Evolutionary conservation across 2,113 vertebrate genomes (phyloP), one percentile per base, ranked within the genome.

Genomic region (Labeo catla): DNA sequence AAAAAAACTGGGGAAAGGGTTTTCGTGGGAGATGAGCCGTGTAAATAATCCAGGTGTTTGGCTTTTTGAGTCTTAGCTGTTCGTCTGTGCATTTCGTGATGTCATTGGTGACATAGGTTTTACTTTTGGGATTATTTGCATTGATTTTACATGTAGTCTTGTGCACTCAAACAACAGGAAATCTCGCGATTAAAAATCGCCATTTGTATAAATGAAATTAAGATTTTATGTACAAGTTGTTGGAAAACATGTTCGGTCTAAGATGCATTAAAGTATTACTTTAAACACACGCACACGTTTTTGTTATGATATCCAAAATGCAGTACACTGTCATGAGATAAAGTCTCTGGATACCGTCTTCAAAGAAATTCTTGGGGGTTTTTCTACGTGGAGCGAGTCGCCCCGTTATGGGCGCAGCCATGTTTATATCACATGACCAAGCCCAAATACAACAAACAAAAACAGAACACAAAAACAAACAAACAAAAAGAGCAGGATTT

Each of bases 391-490:
- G 49, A 76, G 47, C 11, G n/a, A 49, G 47, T 15, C 21, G 45
- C 74, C 76, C 13, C 76, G 12, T 39, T 39, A 12, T 39, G 50
- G 15, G 23, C 49, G 52, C 52, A 16, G 76, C 52, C 76, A 59
- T 79, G 76, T 79, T 79, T 28, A n/a, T 16, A 59, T 39, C 76
- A 59, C 76, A 21, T 79, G 50, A 15, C 74, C 74, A 43, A n/a
- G 2, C 49, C 7, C 34, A 49, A 34, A n/a, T 28, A 52, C n/a
- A 28, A 39, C 39, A 39, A 39, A 39, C 39, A 39, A 39, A 39
- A 39, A 39, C 39, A 39, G 39, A 39, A 39, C 2, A 39, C 39
- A 39, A 39, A 76, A 36, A 19, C 21, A 34, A 11, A 72, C 28
- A 23, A 73, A 43, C 3, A 4, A 54, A 52, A 23, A 76, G 0